Percentiles rank a stretch among this genome's conserved stretches.
Evolutionary conservation across 2,797 vertebrate species (phyloP).

Genomic region (Sphaeramia orbicularis): DNA sequence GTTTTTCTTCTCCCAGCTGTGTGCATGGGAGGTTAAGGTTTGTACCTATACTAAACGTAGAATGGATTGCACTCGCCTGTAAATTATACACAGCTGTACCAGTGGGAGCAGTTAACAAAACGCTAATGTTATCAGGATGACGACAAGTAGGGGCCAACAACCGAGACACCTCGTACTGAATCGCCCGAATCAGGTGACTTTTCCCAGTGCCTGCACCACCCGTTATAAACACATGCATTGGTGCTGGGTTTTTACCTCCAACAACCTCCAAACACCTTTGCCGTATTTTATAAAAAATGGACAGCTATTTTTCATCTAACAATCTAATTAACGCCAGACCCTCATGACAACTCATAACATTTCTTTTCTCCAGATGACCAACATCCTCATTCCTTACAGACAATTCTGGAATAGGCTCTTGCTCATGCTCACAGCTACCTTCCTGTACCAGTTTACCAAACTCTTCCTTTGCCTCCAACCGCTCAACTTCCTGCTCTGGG

Average conservation of each 20-base stretch:
- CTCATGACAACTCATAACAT: background rate
- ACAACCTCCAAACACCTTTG: background rate
- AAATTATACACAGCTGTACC: conserved; percentile 42
- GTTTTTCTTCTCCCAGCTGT: conserved; percentile 34
- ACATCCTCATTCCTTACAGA: background rate
- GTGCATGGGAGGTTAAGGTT: conserved; percentile 11
- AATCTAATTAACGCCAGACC: background rate
- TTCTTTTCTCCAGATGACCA: background rate
- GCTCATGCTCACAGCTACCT: too few species aligned
- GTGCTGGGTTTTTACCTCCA: background rate
- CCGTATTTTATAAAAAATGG: background rate
- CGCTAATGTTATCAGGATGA: too few species aligned
- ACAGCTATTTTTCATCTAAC: background rate
- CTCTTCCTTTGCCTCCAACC: too few species aligned
- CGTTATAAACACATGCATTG: background rate
- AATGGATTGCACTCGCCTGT: conserved; percentile 22
- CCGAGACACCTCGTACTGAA: conserved; percentile 29
- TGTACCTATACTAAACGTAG: conserved; percentile 18
- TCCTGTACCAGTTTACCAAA: background rate
- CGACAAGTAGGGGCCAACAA: too few species aligned
- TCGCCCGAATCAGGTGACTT: conserved; percentile 29
- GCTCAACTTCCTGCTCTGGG: background rate
- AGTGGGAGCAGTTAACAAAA: conserved; percentile 28
- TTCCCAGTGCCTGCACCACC: background rate
- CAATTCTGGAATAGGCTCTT: background rate